Evolutionary conservation across 2,113 vertebrate genomes (phyloP), one percentile per base, ranked within the genome.

Genomic region (Bambusicola thoracicus): DNA sequence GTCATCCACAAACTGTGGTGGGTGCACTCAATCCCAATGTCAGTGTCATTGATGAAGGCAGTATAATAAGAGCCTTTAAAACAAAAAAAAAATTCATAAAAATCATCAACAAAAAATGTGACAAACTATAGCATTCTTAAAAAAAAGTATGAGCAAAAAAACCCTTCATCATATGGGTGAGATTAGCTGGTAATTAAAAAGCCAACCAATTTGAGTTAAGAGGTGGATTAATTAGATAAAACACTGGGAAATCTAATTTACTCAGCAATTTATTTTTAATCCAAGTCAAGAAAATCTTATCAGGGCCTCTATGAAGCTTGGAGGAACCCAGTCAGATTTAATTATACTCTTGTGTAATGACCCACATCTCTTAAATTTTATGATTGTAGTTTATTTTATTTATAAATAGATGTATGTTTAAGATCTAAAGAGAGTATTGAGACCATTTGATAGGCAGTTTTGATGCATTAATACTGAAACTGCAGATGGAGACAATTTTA

Each of bases 181-280:
- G 67, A 95, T 92, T 95, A 95, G 65, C 40, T 92, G 62, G 84
- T 92, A 97, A 94, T 97, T 96, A 97, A 94, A 94, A 95, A 96
- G 81, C 81, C 77, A 94, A 68, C 62, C 69, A 95, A 93, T 92
- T 94, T 78, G 87, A 68, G 36, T 92, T 95, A 93, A 92, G 85
- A 86, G 67, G 63, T 87, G 84, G 93, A 70, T 96, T 97, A 95
- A 97, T 97, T 91, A 95, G 85, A 91, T 96, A 91, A 92, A 96
- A 92, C 85, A 83, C 38, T 56, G 93, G 85, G 92, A 96, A 96
- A 97, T 96, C 76, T 94, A 90, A 96, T 97, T 97, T 95, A 85
- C 86, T 96, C 67, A 90, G 93, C 73, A 95, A 95, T 97, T 96
- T 96, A 90, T 87, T 94, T 93, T 96, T 97, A 95, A 95, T 95